Evolutionary conservation across 2,113 vertebrate species (phyloP).

Genomic region (Mola mola): DNA sequence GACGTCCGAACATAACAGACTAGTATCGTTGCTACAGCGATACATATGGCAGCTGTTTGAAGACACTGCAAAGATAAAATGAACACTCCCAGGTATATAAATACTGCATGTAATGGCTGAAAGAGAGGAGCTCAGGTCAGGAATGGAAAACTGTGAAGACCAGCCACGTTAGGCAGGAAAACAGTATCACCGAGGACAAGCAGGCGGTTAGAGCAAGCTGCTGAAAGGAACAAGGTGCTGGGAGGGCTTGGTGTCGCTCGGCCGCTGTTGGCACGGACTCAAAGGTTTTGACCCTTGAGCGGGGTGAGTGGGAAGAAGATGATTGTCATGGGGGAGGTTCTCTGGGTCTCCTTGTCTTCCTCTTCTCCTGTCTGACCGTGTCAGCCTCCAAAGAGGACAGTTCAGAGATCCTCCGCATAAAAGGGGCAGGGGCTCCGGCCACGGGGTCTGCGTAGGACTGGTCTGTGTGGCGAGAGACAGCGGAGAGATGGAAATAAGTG

Average conservation of each 20-base stretch:
- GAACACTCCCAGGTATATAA: slow-evolving; percentile 7
- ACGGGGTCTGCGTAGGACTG: slow-evolving; percentile 73
- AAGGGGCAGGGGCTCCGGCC: slow-evolving; percentile 69
- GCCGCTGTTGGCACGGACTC: slow-evolving; percentile 64
- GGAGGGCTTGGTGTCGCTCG: slow-evolving; percentile 30
- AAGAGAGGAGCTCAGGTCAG: slow-evolving; percentile 39
- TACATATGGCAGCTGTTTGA: slow-evolving; percentile 44
- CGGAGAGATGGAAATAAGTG: neutral
- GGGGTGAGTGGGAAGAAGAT: slow-evolving; percentile 39
- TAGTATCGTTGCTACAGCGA: slow-evolving; percentile 27
- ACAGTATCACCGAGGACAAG: slow-evolving; percentile 57
- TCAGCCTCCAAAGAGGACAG: slow-evolving; percentile 76
- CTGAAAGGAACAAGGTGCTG: slow-evolving; percentile 48
- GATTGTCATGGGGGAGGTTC: slow-evolving; percentile 72
- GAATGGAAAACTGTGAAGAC: slow-evolving; percentile 61
- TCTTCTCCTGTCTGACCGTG: slow-evolving; percentile 76
- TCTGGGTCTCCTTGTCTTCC: slow-evolving; percentile 68
- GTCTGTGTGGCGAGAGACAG: slow-evolving; percentile 32
- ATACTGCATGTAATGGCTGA: slow-evolving; percentile 9
- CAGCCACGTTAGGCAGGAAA: slow-evolving; percentile 60
- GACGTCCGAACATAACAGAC: too few species aligned
- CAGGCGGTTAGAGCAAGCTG: slow-evolving; percentile 63
- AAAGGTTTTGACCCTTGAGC: slow-evolving; percentile 43
- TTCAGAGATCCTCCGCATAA: slow-evolving; percentile 76
- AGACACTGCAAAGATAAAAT: slow-evolving; percentile 32